A percentile compares a stretch with the other conserved stretches of the same genome.
Conservation (phyloP, 2,113 vertebrate species). For the Phoenicopterus ruber region DNA sequence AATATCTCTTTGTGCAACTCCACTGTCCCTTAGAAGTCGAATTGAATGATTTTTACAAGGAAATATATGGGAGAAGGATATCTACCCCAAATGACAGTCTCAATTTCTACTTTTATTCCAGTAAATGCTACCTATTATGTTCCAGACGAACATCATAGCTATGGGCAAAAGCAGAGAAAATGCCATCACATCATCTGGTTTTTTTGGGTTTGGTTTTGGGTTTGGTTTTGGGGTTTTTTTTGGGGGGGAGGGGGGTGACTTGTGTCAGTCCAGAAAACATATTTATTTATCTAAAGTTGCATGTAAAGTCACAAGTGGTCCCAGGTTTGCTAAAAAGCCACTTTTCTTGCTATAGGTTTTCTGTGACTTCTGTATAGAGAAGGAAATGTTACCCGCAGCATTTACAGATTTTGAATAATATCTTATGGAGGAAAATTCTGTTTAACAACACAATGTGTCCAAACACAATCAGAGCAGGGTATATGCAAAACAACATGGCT, state of each 20-base stretch:
- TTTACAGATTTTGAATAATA: background rate
- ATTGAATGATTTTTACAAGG: background rate
- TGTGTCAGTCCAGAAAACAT: background rate
- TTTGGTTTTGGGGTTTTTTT: background rate
- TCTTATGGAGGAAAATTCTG: background rate
- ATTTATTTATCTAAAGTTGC: background rate
- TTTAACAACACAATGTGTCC: background rate
- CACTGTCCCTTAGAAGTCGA: background rate
- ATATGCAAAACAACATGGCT: background rate
- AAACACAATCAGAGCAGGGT: background rate
- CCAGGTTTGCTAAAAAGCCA: background rate
- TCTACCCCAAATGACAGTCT: background rate
- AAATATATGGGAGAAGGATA: background rate
- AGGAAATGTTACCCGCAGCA: background rate
- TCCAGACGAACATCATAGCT: background rate
- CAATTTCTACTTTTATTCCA: background rate
- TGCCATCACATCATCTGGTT: background rate
- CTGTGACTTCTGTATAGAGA: background rate
- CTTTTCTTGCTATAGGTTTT: background rate
- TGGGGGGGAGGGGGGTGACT: too few relatives aligned
- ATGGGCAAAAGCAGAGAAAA: background rate
- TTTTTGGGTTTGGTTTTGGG: rapidly evolving
- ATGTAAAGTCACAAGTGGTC: background rate
- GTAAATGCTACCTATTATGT: background rate
- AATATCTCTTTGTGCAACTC: background rate